Evolutionary conservation across 2,888 invertebrate genomes (phyloP).

Genomic region (Eupithecia exiguata): DNA sequence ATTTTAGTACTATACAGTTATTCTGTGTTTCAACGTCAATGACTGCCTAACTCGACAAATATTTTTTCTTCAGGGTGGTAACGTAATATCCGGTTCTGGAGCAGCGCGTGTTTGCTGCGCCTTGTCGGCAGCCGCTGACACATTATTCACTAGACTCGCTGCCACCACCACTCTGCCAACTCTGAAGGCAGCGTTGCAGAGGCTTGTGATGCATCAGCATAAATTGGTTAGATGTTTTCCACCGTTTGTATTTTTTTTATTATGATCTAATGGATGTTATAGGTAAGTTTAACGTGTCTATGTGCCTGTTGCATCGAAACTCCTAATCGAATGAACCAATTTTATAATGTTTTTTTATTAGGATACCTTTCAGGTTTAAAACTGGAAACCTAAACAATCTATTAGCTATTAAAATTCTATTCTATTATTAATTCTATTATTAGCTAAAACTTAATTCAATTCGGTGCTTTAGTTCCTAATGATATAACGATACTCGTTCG

Average conservation of each 20-base stretch:
- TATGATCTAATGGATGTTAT: neutral
- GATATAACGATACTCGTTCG: no score
- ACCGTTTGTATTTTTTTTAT: neutral
- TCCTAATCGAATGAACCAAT: neutral
- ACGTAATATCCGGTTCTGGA: slow-evolving; percentile 88
- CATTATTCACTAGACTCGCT: slow-evolving; percentile 94
- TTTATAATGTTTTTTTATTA: neutral
- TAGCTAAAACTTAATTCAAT: no score
- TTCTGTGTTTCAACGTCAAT: neutral
- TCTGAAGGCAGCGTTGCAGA: slow-evolving; percentile 90
- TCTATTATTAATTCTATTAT: neutral
- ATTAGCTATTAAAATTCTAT: no score
- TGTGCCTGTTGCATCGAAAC: neutral
- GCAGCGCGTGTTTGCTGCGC: slow-evolving; percentile 95
- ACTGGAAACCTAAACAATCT: neutral
- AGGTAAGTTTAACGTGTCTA: neutral
- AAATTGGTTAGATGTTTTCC: slow-evolving; percentile 83
- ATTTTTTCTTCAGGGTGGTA: slow-evolving; percentile 67
- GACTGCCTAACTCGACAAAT: neutral
- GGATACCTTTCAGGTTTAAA: neutral
- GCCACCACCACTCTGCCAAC: slow-evolving; percentile 93
- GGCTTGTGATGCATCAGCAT: slow-evolving; percentile 93
- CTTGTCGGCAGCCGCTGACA: slow-evolving; percentile 94
- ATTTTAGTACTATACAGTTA: neutral
- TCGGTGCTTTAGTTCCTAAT: no score